Conservation (phyloP, 2,888 invertebrate genomes). For the Idaea aversata region DNA sequence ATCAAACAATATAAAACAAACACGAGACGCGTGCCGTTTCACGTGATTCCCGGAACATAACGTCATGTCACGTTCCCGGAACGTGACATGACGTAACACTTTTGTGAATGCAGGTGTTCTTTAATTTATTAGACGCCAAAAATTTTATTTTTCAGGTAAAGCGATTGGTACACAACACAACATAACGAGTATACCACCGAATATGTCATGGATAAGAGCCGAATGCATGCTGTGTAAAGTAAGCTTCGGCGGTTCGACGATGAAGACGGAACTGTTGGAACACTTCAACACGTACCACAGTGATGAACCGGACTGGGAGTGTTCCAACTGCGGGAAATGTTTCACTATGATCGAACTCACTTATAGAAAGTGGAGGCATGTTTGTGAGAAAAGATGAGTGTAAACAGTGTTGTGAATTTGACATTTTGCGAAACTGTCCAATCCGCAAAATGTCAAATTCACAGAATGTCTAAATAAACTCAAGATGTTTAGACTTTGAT, state of each 20-base stretch:
- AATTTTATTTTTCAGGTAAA: too few relatives aligned
- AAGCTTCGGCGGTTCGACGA: constrained; percentile 24
- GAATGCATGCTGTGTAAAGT: constrained; percentile 45
- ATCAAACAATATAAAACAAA: too few relatives aligned
- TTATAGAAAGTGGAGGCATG: constrained; percentile 41
- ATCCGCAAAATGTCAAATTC: too few relatives aligned
- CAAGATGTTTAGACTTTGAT: neutral
- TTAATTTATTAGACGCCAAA: too few relatives aligned
- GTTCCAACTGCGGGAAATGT: constrained; percentile 37
- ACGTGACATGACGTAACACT: too few relatives aligned
- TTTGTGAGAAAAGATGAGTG: constrained; percentile 27
- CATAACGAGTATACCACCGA: neutral
- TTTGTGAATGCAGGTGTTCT: too few relatives aligned
- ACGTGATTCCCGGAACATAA: too few relatives aligned
- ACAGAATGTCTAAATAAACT: too few relatives aligned
- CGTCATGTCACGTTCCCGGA: too few relatives aligned
- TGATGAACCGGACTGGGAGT: constrained; percentile 47
- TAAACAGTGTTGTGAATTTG: too few relatives aligned
- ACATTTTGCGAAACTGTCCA: too few relatives aligned
- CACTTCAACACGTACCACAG: constrained; percentile 47
- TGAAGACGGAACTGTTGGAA: constrained; percentile 25
- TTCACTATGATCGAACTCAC: constrained; percentile 36
- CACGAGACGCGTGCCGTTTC: too few relatives aligned
- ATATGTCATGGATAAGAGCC: constrained; percentile 35
- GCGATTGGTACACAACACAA: neutral